A percentile compares a stretch with the other conserved stretches of the same genome.
phyloP scores from a whole-genome alignment of 2,888 invertebrate genomes.

The Aphodius sticticus region DNA sequence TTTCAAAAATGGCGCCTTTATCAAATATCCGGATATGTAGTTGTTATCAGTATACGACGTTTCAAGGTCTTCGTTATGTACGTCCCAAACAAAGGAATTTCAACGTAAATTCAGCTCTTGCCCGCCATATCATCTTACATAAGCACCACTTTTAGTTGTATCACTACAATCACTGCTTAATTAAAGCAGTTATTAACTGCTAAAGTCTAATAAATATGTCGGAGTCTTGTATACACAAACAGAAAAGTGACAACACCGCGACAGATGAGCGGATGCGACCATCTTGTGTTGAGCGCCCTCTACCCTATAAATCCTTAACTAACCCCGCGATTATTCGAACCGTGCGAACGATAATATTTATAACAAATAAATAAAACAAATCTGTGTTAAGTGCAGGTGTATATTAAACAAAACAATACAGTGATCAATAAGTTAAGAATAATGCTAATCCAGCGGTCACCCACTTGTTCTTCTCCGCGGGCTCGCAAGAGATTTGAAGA shows the following conservation, averaged over 20 bases:
- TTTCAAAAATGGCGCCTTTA: conserved; percentile 50
- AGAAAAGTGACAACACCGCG: conserved; percentile 62
- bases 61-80: conserved; percentile 53
- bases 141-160: background rate
- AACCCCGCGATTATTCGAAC: background rate
- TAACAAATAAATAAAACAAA: no score
- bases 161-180: background rate
- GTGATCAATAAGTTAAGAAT: conserved; percentile 60
- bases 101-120: background rate
- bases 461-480: conserved; percentile 64
- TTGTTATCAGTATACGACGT: conserved; percentile 55
- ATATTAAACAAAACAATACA: background rate
- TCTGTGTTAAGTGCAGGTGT: background rate
- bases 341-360: no score
- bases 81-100: conserved; percentile 31
- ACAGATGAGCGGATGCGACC: conserved; percentile 35
- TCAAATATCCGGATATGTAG: conserved; percentile 43
- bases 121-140: background rate
- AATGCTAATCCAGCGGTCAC: conserved; percentile 70
- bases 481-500: conserved; percentile 54
- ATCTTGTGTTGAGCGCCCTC: conserved; percentile 33
- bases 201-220: background rate
- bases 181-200: background rate
- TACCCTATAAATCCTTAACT: background rate
- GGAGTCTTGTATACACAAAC: conserved; percentile 41